Evolutionary conservation across 2,113 vertebrate species (phyloP).

Genomic region (Microtus oregoni): DNA sequence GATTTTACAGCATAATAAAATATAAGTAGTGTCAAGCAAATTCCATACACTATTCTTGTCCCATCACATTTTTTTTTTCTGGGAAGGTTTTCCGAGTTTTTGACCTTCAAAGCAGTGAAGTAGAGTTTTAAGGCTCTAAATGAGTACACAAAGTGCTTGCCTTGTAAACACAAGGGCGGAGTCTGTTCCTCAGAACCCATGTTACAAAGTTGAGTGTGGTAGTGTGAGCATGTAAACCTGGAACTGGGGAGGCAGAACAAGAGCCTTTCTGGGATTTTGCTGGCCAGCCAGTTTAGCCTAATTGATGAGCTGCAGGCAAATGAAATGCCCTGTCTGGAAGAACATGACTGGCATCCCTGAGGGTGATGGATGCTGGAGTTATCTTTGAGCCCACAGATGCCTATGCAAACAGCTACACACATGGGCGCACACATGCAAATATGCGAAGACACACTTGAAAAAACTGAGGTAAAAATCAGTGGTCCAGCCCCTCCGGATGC

Average conservation of each 20-base stretch:
- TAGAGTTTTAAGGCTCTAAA: background rate
- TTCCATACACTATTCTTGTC: slow-evolving; percentile 25
- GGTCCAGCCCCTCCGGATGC: background rate
- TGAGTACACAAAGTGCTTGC: background rate
- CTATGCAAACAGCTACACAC: background rate
- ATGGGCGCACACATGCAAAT: background rate
- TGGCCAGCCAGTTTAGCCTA: background rate
- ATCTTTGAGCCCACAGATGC: background rate
- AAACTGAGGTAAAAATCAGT: background rate
- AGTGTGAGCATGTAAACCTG: background rate
- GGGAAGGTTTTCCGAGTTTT: slow-evolving; percentile 5
- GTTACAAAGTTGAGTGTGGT: background rate
- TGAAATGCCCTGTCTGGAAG: background rate
- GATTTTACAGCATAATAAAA: slow-evolving; percentile 56
- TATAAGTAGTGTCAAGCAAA: background rate
- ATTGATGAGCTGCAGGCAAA: background rate
- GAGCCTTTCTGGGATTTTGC: background rate
- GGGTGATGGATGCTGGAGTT: background rate
- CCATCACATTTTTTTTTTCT: slow-evolving; percentile 39
- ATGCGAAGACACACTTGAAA: background rate
- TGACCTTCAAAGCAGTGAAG: slow-evolving; percentile 2
- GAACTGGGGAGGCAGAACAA: background rate
- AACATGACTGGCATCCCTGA: background rate
- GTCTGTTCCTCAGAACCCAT: background rate
- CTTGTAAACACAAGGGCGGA: background rate